A percentile compares a stretch with the other conserved stretches of the same genome.
Conservation (phyloP, 2,797 vertebrate species). For the Hapalemur alaotrensis region DNA sequence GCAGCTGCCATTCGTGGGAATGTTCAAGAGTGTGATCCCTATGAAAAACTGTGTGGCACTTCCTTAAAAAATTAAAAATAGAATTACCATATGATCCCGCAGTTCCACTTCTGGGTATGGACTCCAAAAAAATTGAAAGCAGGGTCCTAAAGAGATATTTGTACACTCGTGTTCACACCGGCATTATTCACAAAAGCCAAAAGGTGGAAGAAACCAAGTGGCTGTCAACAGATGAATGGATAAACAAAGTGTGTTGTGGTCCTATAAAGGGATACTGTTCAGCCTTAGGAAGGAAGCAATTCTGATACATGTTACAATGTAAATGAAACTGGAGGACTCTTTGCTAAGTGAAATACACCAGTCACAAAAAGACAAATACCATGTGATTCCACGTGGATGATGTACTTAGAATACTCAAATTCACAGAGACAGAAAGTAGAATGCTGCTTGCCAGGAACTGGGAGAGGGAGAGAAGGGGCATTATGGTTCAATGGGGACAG, state of each 20-base stretch:
- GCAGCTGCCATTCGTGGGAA: not conserved
- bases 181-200: not conserved
- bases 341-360: not conserved
- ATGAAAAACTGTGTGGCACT: not conserved
- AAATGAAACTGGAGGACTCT: not conserved
- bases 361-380: not conserved
- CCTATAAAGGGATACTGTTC: not conserved
- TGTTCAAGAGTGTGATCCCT: not conserved
- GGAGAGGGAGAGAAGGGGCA: rapidly evolving
- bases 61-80: not conserved
- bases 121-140: not conserved
- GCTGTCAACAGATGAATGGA: not conserved
- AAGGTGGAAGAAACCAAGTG: not conserved
- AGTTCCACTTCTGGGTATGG: not conserved
- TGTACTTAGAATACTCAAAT: no score
- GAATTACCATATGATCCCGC: not conserved
- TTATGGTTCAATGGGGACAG: not conserved
- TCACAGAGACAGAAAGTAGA: not conserved
- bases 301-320: not conserved
- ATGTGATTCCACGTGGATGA: rapidly evolving
- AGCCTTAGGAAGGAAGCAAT: not conserved
- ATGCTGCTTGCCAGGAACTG: not conserved
- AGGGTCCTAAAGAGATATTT: not conserved
- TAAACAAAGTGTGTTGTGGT: not conserved
- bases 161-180: rapidly evolving